Percentiles rank a stretch among this genome's conserved stretches.
phyloP scores from a whole-genome alignment of 2,888 invertebrate species.

The Dicycla oo region DNA sequence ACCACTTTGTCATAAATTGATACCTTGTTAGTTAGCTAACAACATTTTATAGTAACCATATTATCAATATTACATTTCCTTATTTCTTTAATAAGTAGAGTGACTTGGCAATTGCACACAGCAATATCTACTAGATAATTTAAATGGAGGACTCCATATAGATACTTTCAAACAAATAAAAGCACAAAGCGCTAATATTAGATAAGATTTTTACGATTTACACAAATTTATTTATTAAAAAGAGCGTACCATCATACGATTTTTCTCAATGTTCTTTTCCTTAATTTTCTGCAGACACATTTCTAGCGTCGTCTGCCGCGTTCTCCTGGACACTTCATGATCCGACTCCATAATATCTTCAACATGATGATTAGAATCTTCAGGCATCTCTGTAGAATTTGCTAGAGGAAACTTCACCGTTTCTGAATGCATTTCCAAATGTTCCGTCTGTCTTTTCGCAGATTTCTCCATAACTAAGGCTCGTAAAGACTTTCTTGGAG shows the following conservation, averaged over 20 bases:
- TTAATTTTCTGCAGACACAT: slow-evolving; percentile 77
- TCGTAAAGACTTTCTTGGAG: slow-evolving; percentile 82
- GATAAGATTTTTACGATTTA: not conserved
- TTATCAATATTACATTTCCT: too few relatives aligned
- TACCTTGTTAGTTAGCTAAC: too few relatives aligned
- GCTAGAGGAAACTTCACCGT: slow-evolving; percentile 71
- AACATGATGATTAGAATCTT: slow-evolving; percentile 58
- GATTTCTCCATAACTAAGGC: slow-evolving; percentile 85
- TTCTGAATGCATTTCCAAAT: slow-evolving; percentile 67
- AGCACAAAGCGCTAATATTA: too few relatives aligned
- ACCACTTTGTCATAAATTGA: too few relatives aligned
- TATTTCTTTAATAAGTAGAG: too few relatives aligned
- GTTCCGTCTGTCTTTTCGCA: slow-evolving; percentile 76
- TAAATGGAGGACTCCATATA: too few relatives aligned
- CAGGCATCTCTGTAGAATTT: slow-evolving; percentile 73
- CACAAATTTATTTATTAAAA: not conserved
- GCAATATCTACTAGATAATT: too few relatives aligned
- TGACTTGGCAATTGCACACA: too few relatives aligned
- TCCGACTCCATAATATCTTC: slow-evolving; percentile 64
- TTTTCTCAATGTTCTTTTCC: slow-evolving; percentile 73
- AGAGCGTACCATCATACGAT: slow-evolving; percentile 77
- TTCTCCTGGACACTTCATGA: slow-evolving; percentile 74
- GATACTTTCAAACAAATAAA: too few relatives aligned
- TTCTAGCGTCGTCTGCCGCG: slow-evolving; percentile 73
- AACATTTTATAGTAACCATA: too few relatives aligned